Evolutionary conservation across 2,113 vertebrate species (phyloP).

Genomic region (Natator depressus): DNA sequence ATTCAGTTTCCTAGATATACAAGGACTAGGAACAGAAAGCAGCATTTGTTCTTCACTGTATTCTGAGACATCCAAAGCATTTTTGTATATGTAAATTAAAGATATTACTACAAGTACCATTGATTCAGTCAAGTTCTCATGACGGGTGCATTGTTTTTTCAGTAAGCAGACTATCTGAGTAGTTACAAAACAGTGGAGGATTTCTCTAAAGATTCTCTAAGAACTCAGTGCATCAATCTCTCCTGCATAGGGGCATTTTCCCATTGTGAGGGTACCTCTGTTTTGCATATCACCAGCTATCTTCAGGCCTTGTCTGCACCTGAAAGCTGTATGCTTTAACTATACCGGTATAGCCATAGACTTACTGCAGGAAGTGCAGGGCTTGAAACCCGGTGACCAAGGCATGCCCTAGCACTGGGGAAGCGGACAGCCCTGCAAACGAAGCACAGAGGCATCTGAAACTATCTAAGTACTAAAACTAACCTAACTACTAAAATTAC

Average conservation of each 20-base stretch:
- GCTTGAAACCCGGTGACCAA: too few relatives aligned
- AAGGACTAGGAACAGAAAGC: not conserved
- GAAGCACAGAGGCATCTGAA: too few relatives aligned
- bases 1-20: not conserved
- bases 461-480: too few relatives aligned
- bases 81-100: not conserved
- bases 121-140: not conserved
- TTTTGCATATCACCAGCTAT: not conserved
- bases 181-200: not conserved
- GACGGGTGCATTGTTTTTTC: not conserved
- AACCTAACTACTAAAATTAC: too few relatives aligned
- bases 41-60: not conserved
- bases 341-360: not conserved
- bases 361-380: too few relatives aligned
- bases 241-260: not conserved
- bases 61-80: not conserved
- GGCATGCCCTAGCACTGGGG: too few relatives aligned
- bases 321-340: not conserved
- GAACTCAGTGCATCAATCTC: not conserved
- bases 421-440: too few relatives aligned
- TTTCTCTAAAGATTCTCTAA: not conserved
- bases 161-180: not conserved
- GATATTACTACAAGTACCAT: not conserved
- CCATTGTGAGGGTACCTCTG: not conserved
- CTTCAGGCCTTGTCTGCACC: not conserved